Percentiles rank a stretch among this genome's conserved stretches.
Conservation (phyloP, 2,113 vertebrate genomes). For the Clinocottus analis region DNA sequence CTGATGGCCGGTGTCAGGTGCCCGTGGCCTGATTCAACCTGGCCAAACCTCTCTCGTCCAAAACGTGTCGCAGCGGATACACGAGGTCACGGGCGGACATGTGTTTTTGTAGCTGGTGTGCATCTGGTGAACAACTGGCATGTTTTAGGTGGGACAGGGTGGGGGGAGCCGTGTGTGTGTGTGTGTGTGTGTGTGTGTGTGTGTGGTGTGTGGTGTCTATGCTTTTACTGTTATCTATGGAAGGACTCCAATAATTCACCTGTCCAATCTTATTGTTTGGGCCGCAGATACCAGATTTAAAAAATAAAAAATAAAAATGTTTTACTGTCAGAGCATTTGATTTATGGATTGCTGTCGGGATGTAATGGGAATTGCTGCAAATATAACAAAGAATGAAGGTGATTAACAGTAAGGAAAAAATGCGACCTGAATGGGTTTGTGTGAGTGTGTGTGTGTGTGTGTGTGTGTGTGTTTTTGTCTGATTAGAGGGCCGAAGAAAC, state of each 20-base stretch:
- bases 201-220: slow-evolving; percentile 4
- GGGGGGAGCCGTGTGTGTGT: background rate
- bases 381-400: background rate
- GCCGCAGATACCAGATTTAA: background rate
- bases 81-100: slow-evolving; percentile 56
- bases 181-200: slow-evolving; percentile 14
- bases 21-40: slow-evolving; percentile 70
- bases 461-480: slow-evolving; percentile 33
- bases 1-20: slow-evolving; percentile 76
- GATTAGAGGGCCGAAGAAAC: slow-evolving; percentile 31
- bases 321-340: background rate
- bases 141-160: background rate
- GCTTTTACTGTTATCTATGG: background rate
- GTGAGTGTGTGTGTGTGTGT: background rate
- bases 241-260: background rate
- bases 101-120: slow-evolving; percentile 55
- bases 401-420: slow-evolving; percentile 10
- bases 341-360: background rate
- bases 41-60: slow-evolving; percentile 66
- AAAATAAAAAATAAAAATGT: no score
- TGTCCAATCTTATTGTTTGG: background rate
- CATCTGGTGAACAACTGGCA: slow-evolving; percentile 71
- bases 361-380: background rate
- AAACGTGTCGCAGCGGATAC: slow-evolving; percentile 66
- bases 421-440: background rate